A percentile compares a stretch with the other conserved stretches of the same genome.
These are phyloP conservation scores for Hemibagrus wyckioides DNA, from an alignment of 2,113 vertebrate species.

Conservation along the genomic window DNA sequence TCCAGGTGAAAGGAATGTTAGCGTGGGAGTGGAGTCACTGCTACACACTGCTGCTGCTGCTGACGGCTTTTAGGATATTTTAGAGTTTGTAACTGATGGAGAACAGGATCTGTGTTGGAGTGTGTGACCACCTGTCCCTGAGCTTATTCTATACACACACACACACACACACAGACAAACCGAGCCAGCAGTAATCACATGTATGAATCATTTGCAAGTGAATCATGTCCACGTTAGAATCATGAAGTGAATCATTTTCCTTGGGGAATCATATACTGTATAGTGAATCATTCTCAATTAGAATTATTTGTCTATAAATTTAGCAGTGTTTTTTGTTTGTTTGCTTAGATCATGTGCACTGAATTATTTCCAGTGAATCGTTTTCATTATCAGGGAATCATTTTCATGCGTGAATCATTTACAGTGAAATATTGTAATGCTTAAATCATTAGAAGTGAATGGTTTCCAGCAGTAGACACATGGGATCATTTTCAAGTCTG, in stretches of 20 bases:
- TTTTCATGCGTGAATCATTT: neutral
- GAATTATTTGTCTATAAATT: no score
- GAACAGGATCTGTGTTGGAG: slow-evolving; percentile 35
- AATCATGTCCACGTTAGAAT: neutral
- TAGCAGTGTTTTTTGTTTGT: no score
- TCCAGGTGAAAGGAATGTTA: slow-evolving; percentile 1
- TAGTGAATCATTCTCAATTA: neutral
- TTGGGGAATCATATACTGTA: neutral
- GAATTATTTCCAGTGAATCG: neutral
- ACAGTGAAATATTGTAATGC: neutral
- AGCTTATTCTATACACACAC: neutral
- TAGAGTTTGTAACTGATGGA: slow-evolving; percentile 55
- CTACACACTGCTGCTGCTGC: neutral
- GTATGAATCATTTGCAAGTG: neutral
- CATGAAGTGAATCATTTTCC: neutral
- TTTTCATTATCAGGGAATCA: neutral
- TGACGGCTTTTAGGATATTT: slow-evolving; percentile 57
- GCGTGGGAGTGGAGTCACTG: slow-evolving; percentile 21
- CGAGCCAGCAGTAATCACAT: neutral
- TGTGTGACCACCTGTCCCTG: slow-evolving; percentile 64
- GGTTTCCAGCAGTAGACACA: no score
- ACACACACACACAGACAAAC: neutral
- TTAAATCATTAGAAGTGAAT: neutral
- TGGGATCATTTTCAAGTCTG: neutral
- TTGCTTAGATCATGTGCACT: neutral